Conservation (phyloP, 2,888 invertebrate genomes). For the Xanthostigma xanthostigma region DNA sequence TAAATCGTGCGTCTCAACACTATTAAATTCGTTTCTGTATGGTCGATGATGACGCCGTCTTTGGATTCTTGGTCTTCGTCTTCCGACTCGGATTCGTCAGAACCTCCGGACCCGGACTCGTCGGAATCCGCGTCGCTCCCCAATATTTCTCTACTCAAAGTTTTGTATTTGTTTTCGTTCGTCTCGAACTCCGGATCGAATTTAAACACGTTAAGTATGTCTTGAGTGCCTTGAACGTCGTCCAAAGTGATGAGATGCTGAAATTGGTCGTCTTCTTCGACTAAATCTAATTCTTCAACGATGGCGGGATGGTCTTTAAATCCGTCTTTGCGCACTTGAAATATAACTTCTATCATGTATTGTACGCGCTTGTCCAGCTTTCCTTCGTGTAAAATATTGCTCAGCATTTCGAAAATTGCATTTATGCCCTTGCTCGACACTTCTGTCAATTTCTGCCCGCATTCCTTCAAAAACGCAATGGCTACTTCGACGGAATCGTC, state of each 20-base stretch:
- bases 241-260: constrained; percentile 87
- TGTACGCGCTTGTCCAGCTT: constrained; percentile 84
- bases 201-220: constrained; percentile 91
- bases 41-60: constrained; percentile 67
- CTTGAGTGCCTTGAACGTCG: constrained; percentile 78
- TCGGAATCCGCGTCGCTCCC: constrained; percentile 55
- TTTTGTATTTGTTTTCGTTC: constrained; percentile 91
- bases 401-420: constrained; percentile 89
- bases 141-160: constrained; percentile 73
- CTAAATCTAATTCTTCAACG: constrained; percentile 77
- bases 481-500: constrained; percentile 97
- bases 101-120: constrained; percentile 34
- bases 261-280: constrained; percentile 94
- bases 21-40: constrained; percentile 91
- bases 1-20: constrained; percentile 90
- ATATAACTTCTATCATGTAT: constrained; percentile 98
- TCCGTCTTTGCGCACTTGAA: constrained; percentile 90
- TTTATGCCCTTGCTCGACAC: constrained; percentile 52
- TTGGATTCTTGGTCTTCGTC: constrained; percentile 35
- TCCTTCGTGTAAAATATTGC: constrained; percentile 88
- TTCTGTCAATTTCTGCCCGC: constrained; percentile 87
- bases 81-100: constrained; percentile 35
- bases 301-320: constrained; percentile 89
- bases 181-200: constrained; percentile 82
- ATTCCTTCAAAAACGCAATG: constrained; percentile 90